These are phyloP conservation scores for Trichogramma evanescens DNA, from an alignment of 2,888 invertebrate species.

Conservation along the genomic window DNA sequence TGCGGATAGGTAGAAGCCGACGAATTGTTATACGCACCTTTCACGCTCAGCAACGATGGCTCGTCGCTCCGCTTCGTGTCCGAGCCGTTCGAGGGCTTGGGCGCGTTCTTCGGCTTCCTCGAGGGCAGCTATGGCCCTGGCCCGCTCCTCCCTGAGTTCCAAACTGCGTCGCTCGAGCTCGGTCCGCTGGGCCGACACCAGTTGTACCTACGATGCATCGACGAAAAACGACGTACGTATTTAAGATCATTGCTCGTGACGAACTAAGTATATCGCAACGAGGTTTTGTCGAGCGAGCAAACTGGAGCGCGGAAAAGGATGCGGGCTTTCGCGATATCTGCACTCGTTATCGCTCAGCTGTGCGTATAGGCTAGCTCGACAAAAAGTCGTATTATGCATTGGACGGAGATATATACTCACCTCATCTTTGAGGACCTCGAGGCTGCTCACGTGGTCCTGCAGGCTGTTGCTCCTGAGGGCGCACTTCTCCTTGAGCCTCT, in stretches of 20 bases:
- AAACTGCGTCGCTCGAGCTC: slow-evolving; percentile 79
- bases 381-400: too few species aligned
- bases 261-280: neutral
- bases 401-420: slow-evolving; percentile 38
- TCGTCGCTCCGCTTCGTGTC: slow-evolving; percentile 49
- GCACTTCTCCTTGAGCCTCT: slow-evolving; percentile 76
- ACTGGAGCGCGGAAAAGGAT: neutral
- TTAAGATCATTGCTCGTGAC: too few species aligned
- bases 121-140: slow-evolving; percentile 68
- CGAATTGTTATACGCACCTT: slow-evolving; percentile 45
- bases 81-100: slow-evolving; percentile 70
- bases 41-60: slow-evolving; percentile 43
- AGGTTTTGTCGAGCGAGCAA: too few species aligned
- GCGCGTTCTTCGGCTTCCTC: slow-evolving; percentile 89
- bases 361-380: too few species aligned
- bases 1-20: too few species aligned
- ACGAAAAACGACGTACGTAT: neutral
- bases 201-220: slow-evolving; percentile 54
- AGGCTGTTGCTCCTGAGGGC: slow-evolving; percentile 71
- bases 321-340: neutral
- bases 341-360: neutral
- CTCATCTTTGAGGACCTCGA: slow-evolving; percentile 83
- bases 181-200: slow-evolving; percentile 73
- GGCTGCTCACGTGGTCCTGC: slow-evolving; percentile 82
- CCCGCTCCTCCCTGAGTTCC: slow-evolving; percentile 70